Evolutionary conservation across 2,797 vertebrate genomes (phyloP).

Genomic region (Pseudotriccus pelzelni): DNA sequence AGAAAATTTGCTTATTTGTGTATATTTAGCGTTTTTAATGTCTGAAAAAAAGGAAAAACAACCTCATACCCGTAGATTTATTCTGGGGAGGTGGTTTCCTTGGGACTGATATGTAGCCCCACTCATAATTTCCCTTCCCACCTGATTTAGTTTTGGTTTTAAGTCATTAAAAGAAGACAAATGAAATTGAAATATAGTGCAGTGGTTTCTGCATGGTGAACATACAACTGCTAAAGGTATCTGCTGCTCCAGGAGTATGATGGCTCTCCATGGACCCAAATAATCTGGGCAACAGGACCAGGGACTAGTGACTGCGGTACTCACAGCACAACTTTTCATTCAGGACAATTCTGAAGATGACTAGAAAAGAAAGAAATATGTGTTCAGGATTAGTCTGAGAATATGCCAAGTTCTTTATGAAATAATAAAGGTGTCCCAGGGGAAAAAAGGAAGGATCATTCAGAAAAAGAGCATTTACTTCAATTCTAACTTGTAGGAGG

Average conservation of each 20-base stretch:
- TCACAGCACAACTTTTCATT: neutral
- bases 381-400: neutral
- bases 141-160: neutral
- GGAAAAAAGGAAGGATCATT: neutral
- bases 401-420: neutral
- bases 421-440: neutral
- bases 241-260: neutral
- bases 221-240: neutral
- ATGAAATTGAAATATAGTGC: neutral
- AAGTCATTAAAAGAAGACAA: neutral
- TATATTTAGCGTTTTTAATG: neutral
- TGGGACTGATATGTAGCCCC: neutral
- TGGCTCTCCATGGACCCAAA: neutral
- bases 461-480: neutral
- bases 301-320: neutral
- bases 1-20: neutral
- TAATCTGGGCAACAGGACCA: neutral
- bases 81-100: neutral
- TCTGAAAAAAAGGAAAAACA: neutral
- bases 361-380: neutral
- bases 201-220: neutral
- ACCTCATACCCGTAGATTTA: neutral
- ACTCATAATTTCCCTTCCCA: neutral
- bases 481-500: neutral
- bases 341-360: neutral